Evolutionary conservation across 1,140 invertebrate genomes (phyloP).

Genomic region (Diploscapter pachys): DNA sequence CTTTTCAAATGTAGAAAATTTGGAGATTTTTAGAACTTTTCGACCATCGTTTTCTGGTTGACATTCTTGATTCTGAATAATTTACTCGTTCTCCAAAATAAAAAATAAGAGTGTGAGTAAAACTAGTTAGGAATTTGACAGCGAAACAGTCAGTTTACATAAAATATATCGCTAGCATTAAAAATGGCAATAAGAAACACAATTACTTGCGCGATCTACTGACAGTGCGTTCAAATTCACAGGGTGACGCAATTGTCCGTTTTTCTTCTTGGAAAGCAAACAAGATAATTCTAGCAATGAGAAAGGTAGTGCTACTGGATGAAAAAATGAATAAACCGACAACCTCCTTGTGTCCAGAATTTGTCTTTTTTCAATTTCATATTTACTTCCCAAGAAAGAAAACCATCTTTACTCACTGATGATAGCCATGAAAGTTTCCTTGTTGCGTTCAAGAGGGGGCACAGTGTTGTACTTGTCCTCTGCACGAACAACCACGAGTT

Average conservation of each 20-base stretch:
- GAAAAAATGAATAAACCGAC: no score
- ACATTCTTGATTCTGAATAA: no score
- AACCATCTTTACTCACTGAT: constrained; percentile 30
- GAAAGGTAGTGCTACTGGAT: constrained; percentile 31
- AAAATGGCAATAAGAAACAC: no score
- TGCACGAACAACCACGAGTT: constrained; percentile 16
- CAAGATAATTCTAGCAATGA: constrained; percentile 42
- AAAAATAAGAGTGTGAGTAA: no score
- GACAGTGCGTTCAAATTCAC: no score
- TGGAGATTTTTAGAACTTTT: neutral
- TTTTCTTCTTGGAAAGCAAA: neutral
- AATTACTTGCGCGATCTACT: no score
- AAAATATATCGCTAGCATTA: neutral
- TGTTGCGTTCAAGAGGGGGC: constrained; percentile 35
- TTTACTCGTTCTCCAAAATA: no score
- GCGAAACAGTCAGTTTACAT: neutral
- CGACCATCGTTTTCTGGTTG: no score
- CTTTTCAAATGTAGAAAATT: neutral
- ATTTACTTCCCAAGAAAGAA: constrained; percentile 13
- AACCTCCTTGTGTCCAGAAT: no score
- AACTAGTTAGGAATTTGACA: no score
- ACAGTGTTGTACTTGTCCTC: constrained; percentile 42
- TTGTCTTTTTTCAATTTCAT: no score
- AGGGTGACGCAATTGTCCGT: no score
- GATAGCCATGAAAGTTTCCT: constrained; percentile 32